Evolutionary conservation across 2,888 invertebrate species (phyloP).

Genomic region (Hyles lineata): DNA sequence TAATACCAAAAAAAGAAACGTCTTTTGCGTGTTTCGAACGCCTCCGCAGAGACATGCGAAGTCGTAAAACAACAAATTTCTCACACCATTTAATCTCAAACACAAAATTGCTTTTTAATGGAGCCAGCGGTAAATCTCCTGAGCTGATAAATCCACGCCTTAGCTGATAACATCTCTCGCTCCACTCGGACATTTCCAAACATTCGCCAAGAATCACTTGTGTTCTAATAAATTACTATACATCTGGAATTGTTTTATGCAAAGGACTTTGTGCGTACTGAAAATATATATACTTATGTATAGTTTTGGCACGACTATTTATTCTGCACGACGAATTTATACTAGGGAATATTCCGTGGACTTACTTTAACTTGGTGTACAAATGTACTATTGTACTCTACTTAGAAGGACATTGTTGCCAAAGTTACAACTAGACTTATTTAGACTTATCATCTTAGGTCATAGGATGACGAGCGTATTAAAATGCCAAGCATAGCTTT

Average conservation of each 20-base stretch:
- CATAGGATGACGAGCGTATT: too few species aligned
- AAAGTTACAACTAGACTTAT: too few species aligned
- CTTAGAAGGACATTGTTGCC: too few species aligned
- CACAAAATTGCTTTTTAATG: constrained; percentile 33
- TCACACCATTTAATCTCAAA: constrained; percentile 27
- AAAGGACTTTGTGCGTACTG: neutral
- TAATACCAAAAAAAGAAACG: neutral
- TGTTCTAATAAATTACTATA: neutral
- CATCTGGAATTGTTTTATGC: neutral
- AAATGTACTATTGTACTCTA: too few species aligned
- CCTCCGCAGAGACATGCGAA: constrained; percentile 17
- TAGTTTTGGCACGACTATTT: neutral
- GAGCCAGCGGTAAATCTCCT: constrained; percentile 30
- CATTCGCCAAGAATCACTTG: neutral
- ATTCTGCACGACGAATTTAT: too few species aligned
- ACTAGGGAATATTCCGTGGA: too few species aligned
- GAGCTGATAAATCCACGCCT: constrained; percentile 28
- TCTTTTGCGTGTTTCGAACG: neutral
- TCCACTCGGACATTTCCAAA: neutral
- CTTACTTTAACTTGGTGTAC: too few species aligned
- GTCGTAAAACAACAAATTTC: constrained; percentile 24
- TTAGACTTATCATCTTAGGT: too few species aligned
- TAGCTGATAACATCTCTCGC: constrained; percentile 9
- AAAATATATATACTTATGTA: too few species aligned
- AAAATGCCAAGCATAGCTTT: too few species aligned